These are phyloP conservation scores for Poeciliopsis gracilis DNA, from an alignment of 2,797 vertebrate genomes.

Conservation along the genomic window DNA sequence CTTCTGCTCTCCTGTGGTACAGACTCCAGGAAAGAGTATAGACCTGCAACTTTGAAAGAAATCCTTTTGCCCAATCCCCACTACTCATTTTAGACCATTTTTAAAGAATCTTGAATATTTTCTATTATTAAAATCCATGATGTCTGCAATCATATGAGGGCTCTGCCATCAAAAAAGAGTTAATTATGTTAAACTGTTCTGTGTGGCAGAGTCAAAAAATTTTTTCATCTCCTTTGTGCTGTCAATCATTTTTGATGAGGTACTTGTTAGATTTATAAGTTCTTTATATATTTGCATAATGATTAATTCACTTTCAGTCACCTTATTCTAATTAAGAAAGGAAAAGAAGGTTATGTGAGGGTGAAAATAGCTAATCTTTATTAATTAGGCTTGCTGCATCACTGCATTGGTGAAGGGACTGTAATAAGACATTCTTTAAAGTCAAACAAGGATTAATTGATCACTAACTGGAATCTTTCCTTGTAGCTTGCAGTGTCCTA, in stretches of 20 bases:
- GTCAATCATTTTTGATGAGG: conserved; percentile 12
- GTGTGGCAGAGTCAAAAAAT: background rate
- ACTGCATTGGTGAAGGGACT: conserved; percentile 61
- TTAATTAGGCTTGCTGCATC: conserved; percentile 70
- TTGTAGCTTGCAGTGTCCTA: conserved; percentile 16
- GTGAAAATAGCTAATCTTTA: conserved; percentile 70
- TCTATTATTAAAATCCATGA: background rate
- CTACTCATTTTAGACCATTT: background rate
- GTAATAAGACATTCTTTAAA: conserved; percentile 65
- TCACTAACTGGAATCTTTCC: conserved; percentile 66
- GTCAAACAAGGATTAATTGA: conserved; percentile 66
- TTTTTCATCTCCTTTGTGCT: background rate
- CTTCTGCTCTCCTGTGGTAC: conserved; percentile 50
- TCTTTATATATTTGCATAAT: conserved; percentile 27
- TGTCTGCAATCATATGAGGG: background rate
- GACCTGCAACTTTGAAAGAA: conserved; percentile 26
- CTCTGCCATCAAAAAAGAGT: background rate
- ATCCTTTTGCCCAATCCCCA: conserved; percentile 1
- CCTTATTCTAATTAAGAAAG: conserved; percentile 73
- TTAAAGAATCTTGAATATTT: background rate
- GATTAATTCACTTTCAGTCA: conserved; percentile 50
- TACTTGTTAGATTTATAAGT: conserved; percentile 1
- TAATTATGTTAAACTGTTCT: background rate
- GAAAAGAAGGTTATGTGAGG: conserved; percentile 46
- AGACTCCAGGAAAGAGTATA: conserved; percentile 17